phyloP scores from a whole-genome alignment of 2,888 invertebrate genomes.

The Coelopa pilipes region DNA sequence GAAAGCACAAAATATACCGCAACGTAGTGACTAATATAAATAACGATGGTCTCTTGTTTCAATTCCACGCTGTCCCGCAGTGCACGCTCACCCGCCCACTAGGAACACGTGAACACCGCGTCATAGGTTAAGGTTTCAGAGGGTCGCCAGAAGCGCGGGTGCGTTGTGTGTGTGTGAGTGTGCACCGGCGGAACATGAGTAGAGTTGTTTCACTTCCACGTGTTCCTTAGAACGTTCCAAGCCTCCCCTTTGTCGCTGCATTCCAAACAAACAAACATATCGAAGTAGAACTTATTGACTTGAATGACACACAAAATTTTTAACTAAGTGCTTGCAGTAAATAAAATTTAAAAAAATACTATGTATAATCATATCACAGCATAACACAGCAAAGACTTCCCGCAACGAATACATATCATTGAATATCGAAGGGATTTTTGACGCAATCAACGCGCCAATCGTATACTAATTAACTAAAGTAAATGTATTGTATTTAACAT shows the following conservation, averaged over 20 bases:
- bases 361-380: slow-evolving; percentile 20
- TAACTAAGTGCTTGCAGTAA: neutral
- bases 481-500: too few species aligned
- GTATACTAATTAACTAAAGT: too few species aligned
- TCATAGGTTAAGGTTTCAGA: too few species aligned
- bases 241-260: neutral
- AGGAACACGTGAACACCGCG: too few species aligned
- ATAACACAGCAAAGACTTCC: slow-evolving; percentile 56
- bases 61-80: neutral
- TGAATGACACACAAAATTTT: neutral
- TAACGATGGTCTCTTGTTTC: neutral
- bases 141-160: neutral
- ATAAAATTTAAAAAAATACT: slow-evolving; percentile 1
- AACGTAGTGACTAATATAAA: too few species aligned
- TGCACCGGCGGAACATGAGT: neutral
- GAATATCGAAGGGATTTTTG: slow-evolving; percentile 40
- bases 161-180: neutral
- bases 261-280: neutral
- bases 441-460: too few species aligned
- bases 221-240: slow-evolving; percentile 11
- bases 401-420: slow-evolving; percentile 66
- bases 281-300: neutral
- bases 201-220: slow-evolving; percentile 3
- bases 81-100: too few species aligned
- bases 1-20: too few species aligned